These are phyloP conservation scores for Trachemys scripta DNA, from an alignment of 2,113 vertebrate species.

Conservation along the genomic window DNA sequence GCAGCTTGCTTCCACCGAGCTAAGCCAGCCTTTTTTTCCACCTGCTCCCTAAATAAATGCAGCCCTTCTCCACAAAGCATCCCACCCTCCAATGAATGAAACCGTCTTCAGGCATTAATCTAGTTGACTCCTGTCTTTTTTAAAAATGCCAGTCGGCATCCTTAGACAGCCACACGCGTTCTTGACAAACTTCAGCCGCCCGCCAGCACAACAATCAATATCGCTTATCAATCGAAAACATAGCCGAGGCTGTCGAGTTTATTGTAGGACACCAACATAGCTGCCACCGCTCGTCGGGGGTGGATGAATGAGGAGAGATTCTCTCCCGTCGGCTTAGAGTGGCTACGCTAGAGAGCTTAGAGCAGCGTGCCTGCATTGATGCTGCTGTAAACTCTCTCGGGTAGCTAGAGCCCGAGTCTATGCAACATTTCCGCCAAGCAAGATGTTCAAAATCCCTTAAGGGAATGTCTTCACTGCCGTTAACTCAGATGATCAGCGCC, in stretches of 20 bases:
- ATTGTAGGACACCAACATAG: constrained; percentile 8
- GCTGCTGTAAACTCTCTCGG: rapidly evolving
- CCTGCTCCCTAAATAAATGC: not conserved
- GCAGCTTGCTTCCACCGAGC: not conserved
- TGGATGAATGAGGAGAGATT: too few species aligned
- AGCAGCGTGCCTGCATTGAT: too few species aligned
- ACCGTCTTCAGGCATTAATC: rapidly evolving
- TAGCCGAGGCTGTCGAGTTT: constrained; percentile 28
- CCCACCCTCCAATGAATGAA: not conserved
- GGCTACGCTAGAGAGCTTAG: too few species aligned
- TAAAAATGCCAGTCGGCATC: constrained; percentile 16
- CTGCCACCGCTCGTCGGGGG: too few species aligned
- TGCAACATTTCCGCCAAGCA: too few species aligned
- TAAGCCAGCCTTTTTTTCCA: not conserved
- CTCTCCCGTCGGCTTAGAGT: too few species aligned
- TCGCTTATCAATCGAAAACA: constrained; percentile 61
- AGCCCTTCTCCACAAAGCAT: not conserved
- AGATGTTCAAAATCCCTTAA: not conserved
- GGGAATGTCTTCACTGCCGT: not conserved
- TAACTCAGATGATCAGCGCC: not conserved
- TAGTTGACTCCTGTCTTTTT: constrained; percentile 18
- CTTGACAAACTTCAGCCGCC: constrained; percentile 19
- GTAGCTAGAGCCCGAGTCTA: too few species aligned
- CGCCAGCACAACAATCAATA: constrained; percentile 38
- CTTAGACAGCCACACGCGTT: rapidly evolving